These are phyloP conservation scores for Tenthredo livida DNA, from an alignment of 2,888 invertebrate species.

Conservation along the genomic window DNA sequence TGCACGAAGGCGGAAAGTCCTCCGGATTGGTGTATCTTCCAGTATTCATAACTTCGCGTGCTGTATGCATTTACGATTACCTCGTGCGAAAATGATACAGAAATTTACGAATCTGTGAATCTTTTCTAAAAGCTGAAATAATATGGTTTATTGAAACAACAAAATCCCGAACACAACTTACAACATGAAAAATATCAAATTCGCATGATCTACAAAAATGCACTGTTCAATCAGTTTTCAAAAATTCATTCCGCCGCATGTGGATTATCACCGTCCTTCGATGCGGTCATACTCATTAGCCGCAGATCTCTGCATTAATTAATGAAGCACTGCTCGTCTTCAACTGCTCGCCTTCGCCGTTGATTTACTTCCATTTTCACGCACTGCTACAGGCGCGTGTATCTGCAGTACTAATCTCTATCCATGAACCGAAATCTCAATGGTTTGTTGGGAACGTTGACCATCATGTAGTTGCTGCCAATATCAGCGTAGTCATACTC, in stretches of 20 bases:
- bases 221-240: neutral
- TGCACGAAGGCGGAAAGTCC: neutral
- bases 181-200: neutral
- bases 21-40: neutral
- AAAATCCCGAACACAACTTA: neutral
- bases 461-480: slow-evolving; percentile 80
- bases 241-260: neutral
- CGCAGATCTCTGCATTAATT: neutral
- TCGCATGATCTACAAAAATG: neutral
- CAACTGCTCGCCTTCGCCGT: neutral
- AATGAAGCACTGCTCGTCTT: slow-evolving; percentile 10
- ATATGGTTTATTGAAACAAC: slow-evolving; percentile 8
- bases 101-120: too few relatives aligned
- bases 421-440: slow-evolving; percentile 84
- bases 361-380: neutral
- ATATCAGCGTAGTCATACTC: slow-evolving; percentile 86
- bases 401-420: slow-evolving; percentile 72
- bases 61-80: too few relatives aligned
- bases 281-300: neutral
- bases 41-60: neutral
- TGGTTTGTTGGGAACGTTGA: slow-evolving; percentile 82
- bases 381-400: neutral
- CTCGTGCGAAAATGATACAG: too few relatives aligned
- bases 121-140: neutral
- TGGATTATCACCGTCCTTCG: neutral